A percentile compares a stretch with the other conserved stretches of the same genome.
Evolutionary conservation across 2,113 vertebrate species (phyloP).

Genomic region (Corydoras sp.): DNA sequence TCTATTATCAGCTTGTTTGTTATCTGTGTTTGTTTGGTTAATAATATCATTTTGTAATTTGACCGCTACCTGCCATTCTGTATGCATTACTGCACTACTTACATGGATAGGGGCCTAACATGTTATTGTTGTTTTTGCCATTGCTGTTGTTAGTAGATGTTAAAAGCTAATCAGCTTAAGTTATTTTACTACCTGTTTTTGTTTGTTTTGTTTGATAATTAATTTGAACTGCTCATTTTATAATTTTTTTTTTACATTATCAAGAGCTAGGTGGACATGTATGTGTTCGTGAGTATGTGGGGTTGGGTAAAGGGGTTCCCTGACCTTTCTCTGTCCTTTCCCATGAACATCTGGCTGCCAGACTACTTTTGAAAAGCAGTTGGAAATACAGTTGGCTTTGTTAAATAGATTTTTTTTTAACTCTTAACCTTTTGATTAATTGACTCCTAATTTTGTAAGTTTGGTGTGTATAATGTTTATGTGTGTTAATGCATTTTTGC

Average conservation of each 20-base stretch:
- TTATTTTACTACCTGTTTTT: too few relatives aligned
- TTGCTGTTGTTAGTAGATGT: too few relatives aligned
- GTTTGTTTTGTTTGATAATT: conserved; percentile 37
- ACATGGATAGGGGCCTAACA: too few relatives aligned
- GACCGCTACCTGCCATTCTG: too few relatives aligned
- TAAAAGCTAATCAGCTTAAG: too few relatives aligned
- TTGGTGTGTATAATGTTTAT: background rate
- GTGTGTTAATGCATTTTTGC: conserved; percentile 11
- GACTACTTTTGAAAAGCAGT: conserved; percentile 57
- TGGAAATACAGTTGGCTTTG: conserved; percentile 59
- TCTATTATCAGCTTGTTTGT: too few relatives aligned
- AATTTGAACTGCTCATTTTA: conserved; percentile 36
- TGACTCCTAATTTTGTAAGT: conserved; percentile 28
- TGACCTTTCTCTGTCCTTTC: conserved; percentile 65
- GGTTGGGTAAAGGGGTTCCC: conserved; percentile 68
- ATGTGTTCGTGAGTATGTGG: conserved; percentile 22
- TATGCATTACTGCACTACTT: too few relatives aligned
- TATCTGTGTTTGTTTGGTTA: too few relatives aligned
- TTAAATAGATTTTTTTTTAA: conserved; percentile 56
- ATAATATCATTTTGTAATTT: too few relatives aligned
- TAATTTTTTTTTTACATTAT: conserved; percentile 12
- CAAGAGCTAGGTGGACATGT: background rate
- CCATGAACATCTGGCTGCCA: conserved; percentile 63
- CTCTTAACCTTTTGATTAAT: conserved; percentile 40
- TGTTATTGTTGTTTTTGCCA: too few relatives aligned